Percentiles rank a stretch among this genome's conserved stretches.
Conservation (phyloP, 2,797 vertebrate species). For the Allochrocebus solatus region DNA sequence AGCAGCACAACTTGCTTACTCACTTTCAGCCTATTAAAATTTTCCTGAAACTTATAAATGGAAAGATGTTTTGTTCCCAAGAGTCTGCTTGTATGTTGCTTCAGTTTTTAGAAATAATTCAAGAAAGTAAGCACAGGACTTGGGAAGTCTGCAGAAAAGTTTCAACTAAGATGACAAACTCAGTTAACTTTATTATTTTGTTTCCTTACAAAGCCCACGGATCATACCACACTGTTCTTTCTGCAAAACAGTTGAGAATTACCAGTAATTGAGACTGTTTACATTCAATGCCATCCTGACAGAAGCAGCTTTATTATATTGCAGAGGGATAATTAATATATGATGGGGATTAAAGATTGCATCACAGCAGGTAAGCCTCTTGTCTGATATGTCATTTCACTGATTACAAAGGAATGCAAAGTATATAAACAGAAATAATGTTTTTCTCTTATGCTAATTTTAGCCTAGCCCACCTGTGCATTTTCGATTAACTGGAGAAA, state of each 20-base stretch:
- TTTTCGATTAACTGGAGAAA: constrained; percentile 57
- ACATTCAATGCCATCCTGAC: neutral
- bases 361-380: constrained; percentile 44
- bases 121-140: neutral
- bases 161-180: neutral
- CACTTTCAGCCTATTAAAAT: constrained; percentile 49
- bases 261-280: constrained; percentile 36
- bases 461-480: constrained; percentile 63
- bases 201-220: constrained; percentile 10
- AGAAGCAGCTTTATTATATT: constrained; percentile 58
- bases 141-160: constrained; percentile 14
- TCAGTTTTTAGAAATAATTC: constrained; percentile 45
- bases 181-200: constrained; percentile 3
- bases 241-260: constrained; percentile 58
- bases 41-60: neutral
- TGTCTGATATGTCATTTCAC: constrained; percentile 55
- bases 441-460: constrained; percentile 71
- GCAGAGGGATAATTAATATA: constrained; percentile 52
- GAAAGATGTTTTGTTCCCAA: neutral
- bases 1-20: neutral
- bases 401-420: constrained; percentile 74
- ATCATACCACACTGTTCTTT: neutral
- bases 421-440: constrained; percentile 68
- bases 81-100: neutral
- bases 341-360: constrained; percentile 63